These are phyloP conservation scores for Zaprionus davidi DNA, from an alignment of 1,140 invertebrate species.

Conservation along the genomic window DNA sequence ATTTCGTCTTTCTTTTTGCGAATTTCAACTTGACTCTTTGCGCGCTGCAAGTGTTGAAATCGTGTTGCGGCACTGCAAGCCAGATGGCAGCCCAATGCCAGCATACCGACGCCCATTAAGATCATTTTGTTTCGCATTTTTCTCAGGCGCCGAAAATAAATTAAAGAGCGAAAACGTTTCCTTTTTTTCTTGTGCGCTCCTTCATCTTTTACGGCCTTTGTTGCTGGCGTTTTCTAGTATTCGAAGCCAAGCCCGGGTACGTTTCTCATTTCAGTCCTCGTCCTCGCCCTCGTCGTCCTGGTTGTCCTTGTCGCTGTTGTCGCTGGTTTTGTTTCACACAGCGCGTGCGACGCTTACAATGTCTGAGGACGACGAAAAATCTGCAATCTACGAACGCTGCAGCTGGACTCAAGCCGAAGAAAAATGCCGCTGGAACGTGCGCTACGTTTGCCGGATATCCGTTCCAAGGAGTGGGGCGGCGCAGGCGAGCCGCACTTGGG, in stretches of 20 bases:
- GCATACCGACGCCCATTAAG: constrained; percentile 24
- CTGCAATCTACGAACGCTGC: constrained; percentile 41
- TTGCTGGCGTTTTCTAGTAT: constrained; percentile 27
- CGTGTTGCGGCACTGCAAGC: constrained; percentile 3
- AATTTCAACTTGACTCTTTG: constrained; percentile 36
- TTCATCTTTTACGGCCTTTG: constrained; percentile 35
- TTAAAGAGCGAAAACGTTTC: constrained; percentile 79
- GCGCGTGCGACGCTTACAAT: constrained; percentile 54
- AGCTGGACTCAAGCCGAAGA: constrained; percentile 45
- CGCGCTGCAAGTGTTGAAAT: constrained; percentile 21
- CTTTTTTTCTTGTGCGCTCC: constrained; percentile 33
- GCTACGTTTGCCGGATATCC: constrained; percentile 68
- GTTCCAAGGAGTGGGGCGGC: constrained; percentile 16
- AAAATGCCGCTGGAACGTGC: constrained; percentile 76
- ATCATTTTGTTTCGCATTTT: constrained; percentile 50
- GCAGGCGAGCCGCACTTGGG: not conserved
- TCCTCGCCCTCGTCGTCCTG: not conserved
- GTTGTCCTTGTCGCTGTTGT: constrained; percentile 60
- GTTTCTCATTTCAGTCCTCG: constrained; percentile 56
- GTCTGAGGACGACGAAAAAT: constrained; percentile 58
- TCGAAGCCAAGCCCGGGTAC: constrained; percentile 28
- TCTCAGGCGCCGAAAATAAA: constrained; percentile 75
- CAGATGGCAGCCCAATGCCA: constrained; percentile 25
- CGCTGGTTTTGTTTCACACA: constrained; percentile 55
- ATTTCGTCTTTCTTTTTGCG: constrained; percentile 2